A percentile compares a stretch with the other conserved stretches of the same genome.
These are phyloP conservation scores for Protophormia terraenovae DNA, from an alignment of 2,888 invertebrate genomes.

Conservation along the genomic window DNA sequence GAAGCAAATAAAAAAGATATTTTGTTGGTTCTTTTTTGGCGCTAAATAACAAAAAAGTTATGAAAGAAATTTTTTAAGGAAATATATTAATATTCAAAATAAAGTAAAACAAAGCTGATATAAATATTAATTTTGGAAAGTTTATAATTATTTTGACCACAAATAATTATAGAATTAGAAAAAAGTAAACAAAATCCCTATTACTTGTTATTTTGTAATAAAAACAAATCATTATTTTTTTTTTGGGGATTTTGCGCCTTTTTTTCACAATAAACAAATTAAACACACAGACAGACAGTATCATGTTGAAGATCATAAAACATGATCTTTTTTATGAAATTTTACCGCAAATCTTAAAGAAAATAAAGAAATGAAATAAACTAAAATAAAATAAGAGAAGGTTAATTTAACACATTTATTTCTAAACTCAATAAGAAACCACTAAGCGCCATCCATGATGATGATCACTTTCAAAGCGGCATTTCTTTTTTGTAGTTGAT, in stretches of 20 bases:
- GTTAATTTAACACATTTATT: slow-evolving; percentile 61
- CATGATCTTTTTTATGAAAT: slow-evolving; percentile 7
- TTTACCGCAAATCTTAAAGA: slow-evolving; percentile 34
- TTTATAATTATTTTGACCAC: background rate
- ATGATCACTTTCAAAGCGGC: slow-evolving; percentile 34
- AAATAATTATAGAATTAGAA: background rate
- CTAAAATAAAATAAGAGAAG: slow-evolving; percentile 58
- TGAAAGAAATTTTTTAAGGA: background rate
- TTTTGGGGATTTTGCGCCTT: background rate
- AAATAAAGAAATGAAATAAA: too few species aligned
- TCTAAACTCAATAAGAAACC: background rate
- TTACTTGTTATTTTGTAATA: background rate
- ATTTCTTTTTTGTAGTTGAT: slow-evolving; percentile 18
- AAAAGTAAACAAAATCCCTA: background rate
- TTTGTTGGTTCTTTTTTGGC: slow-evolving; percentile 5
- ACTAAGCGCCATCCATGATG: slow-evolving; percentile 61
- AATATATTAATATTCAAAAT: background rate
- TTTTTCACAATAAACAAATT: background rate
- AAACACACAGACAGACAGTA: background rate
- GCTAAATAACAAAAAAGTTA: slow-evolving; percentile 10
- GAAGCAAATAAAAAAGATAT: background rate
- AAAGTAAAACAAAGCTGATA: background rate
- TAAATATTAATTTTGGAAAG: too few species aligned
- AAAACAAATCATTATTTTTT: slow-evolving; percentile 29
- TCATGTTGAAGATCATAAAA: background rate